phyloP scores from a whole-genome alignment of 2,797 vertebrate genomes.

The Tolypeutes matacus region DNA sequence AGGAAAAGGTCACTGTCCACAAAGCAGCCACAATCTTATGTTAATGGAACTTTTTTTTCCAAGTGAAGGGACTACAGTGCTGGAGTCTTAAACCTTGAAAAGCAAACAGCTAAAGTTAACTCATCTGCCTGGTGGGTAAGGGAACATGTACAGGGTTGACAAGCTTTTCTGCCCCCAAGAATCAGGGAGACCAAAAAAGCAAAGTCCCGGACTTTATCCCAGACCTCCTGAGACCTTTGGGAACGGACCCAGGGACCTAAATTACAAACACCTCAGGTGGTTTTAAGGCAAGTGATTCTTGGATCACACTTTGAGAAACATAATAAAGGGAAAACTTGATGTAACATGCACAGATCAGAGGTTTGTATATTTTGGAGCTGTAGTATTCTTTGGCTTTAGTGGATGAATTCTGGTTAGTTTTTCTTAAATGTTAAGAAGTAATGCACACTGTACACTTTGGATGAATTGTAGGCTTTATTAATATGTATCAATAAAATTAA shows the following conservation, averaged over 20 bases:
- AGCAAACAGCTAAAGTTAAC: not conserved
- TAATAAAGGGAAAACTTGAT: not conserved
- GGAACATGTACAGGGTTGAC: not conserved
- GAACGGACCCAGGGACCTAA: not conserved
- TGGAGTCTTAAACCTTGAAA: not conserved
- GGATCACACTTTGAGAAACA: not conserved
- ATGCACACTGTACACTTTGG: not conserved
- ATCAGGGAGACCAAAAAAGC: not conserved
- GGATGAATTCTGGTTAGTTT: constrained; percentile 19
- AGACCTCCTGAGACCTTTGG: not conserved
- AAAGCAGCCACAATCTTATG: not conserved
- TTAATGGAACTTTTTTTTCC: not conserved
- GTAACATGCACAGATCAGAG: not conserved
- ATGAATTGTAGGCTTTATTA: no score
- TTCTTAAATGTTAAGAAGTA: not conserved
- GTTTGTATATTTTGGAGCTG: not conserved
- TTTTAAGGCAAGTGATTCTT: not conserved
- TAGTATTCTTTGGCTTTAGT: constrained; percentile 29
- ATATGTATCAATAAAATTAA: no score
- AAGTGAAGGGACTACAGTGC: not conserved
- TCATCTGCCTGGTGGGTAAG: not conserved
- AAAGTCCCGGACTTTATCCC: not conserved
- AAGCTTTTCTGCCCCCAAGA: not conserved
- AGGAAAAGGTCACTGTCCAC: not conserved
- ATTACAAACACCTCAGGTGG: not conserved